These are phyloP conservation scores for Rhopalosiphum nymphaeae DNA, from an alignment of 2,888 invertebrate genomes.

Conservation along the genomic window DNA sequence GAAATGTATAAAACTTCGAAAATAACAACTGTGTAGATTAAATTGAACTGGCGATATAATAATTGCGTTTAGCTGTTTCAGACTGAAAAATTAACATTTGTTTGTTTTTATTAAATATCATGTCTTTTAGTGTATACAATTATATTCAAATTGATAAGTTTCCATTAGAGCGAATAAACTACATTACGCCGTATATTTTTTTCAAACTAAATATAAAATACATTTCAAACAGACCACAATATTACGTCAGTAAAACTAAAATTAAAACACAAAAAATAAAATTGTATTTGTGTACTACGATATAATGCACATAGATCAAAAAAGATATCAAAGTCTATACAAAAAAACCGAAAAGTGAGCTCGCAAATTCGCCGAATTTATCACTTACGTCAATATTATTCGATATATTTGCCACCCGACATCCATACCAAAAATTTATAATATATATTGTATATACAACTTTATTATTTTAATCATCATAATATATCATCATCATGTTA, in stretches of 20 bases:
- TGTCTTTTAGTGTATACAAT: neutral
- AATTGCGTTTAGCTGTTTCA: neutral
- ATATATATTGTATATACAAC: too few relatives aligned
- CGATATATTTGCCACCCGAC: too few relatives aligned
- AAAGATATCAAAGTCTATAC: neutral
- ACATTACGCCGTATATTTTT: neutral
- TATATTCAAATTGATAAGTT: neutral
- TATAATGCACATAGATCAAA: neutral
- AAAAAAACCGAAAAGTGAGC: neutral
- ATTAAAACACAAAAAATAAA: neutral
- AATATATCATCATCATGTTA: too few relatives aligned
- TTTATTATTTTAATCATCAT: too few relatives aligned
- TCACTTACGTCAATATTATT: neutral
- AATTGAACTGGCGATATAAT: neutral
- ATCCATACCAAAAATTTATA: too few relatives aligned
- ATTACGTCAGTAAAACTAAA: neutral
- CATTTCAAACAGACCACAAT: neutral
- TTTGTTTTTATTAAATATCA: neutral
- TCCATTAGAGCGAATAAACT: neutral
- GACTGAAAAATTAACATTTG: neutral
- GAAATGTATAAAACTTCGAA: too few relatives aligned
- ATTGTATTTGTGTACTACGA: neutral
- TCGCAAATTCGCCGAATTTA: neutral
- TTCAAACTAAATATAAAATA: neutral
- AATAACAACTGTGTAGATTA: neutral